Evolutionary conservation across 2,113 vertebrate genomes (phyloP).

Genomic region (Herpetotheres cachinnans): DNA sequence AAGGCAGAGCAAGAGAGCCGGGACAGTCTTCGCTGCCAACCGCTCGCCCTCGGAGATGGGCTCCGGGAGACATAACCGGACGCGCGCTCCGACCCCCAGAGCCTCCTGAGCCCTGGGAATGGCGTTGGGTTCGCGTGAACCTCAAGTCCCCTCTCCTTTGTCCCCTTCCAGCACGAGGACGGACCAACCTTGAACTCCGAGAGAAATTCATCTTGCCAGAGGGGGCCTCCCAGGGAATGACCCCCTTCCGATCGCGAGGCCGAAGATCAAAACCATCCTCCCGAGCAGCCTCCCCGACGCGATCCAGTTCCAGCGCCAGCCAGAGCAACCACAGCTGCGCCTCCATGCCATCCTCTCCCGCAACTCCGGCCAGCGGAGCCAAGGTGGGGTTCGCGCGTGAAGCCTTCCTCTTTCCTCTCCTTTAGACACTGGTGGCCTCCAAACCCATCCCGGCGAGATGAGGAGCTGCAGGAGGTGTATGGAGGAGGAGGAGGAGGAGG

Average conservation of each 20-base stretch:
- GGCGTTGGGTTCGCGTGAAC: rapidly evolving
- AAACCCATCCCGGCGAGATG: rapidly evolving
- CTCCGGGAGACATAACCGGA: background rate
- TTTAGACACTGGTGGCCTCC: background rate
- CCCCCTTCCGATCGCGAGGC: constrained; percentile 91
- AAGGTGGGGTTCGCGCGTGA: constrained; percentile 70
- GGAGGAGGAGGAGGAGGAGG: background rate
- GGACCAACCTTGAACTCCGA: constrained; percentile 95
- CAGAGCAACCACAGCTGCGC: constrained; percentile 94
- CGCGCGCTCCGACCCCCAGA: background rate
- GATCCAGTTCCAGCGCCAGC: constrained; percentile 95
- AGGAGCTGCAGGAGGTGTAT: background rate
- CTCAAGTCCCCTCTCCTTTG: background rate
- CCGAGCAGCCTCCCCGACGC: constrained; percentile 90
- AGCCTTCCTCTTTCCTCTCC: background rate
- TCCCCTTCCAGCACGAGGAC: constrained; percentile 84
- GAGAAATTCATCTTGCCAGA: constrained; percentile 98
- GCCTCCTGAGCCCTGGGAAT: rapidly evolving
- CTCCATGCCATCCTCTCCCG: constrained; percentile 91
- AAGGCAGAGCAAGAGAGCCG: background rate
- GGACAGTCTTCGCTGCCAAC: rapidly evolving
- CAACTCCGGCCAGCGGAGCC: constrained; percentile 88
- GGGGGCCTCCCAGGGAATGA: constrained; percentile 90
- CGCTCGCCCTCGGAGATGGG: background rate
- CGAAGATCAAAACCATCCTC: constrained; percentile 95